These are phyloP conservation scores for Sandelia bainsii DNA, from an alignment of 2,797 vertebrate genomes.

Conservation along the genomic window DNA sequence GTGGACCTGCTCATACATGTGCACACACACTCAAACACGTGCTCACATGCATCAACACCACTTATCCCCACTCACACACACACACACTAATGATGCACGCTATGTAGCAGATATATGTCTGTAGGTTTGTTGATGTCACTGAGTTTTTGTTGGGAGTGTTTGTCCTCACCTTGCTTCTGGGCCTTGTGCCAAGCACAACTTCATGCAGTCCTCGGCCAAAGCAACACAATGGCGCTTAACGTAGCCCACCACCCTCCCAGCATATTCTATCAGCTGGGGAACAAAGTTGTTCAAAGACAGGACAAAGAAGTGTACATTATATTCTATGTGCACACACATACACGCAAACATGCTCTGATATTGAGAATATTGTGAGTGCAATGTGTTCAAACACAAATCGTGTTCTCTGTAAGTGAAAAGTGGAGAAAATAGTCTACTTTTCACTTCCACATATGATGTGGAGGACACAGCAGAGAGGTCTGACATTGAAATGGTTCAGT, in stretches of 20 bases:
- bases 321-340: constrained; percentile 20
- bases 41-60: constrained; percentile 14
- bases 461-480: constrained; percentile 53
- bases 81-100: constrained; percentile 8
- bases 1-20: constrained; percentile 64
- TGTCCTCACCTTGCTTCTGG: constrained; percentile 78
- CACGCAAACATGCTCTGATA: neutral
- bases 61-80: constrained; percentile 30
- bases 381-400: constrained; percentile 40
- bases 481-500: constrained; percentile 64
- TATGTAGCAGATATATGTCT: constrained; percentile 19
- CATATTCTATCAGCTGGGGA: constrained; percentile 53
- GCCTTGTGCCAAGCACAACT: constrained; percentile 68
- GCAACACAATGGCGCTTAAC: constrained; percentile 61
- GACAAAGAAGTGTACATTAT: constrained; percentile 50
- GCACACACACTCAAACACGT: constrained; percentile 44
- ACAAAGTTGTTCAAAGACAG: constrained; percentile 59
- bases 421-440: constrained; percentile 1
- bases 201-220: constrained; percentile 58
- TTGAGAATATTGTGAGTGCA: neutral
- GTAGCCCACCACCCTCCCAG: constrained; percentile 51
- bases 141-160: constrained; percentile 63
- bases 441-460: constrained; percentile 8
- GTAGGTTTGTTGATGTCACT: constrained; percentile 49
- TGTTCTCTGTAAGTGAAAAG: constrained; percentile 11